phyloP scores from a whole-genome alignment of 2,113 vertebrate genomes.

The Myiopsitta monachus region DNA sequence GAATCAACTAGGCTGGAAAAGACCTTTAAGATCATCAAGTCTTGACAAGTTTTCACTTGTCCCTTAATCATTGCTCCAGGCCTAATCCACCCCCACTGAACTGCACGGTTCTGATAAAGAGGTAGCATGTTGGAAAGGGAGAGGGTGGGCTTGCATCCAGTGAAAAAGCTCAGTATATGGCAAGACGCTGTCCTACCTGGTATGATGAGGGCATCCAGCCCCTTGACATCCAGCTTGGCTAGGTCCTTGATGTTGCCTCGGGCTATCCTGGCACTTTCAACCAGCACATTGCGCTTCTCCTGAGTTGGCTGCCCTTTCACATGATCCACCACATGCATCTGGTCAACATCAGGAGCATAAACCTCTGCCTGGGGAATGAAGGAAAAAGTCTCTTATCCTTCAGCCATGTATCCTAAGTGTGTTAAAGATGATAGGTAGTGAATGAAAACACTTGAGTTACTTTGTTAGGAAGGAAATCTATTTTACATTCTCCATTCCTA shows the following conservation, averaged over 20 bases:
- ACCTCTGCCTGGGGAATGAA: conserved; percentile 74
- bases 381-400: neutral
- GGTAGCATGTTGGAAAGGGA: neutral
- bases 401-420: fast-evolving
- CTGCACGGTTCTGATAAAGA: neutral
- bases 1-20: neutral
- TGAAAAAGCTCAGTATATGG: neutral
- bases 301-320: conserved; percentile 75
- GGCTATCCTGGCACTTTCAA: conserved; percentile 85
- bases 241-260: conserved; percentile 84
- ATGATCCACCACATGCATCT: conserved; percentile 89
- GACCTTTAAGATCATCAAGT: neutral
- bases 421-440: neutral
- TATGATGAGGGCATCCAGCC: conserved; percentile 83
- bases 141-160: neutral
- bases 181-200: conserved; percentile 72
- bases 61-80: neutral
- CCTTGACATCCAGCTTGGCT: conserved; percentile 73
- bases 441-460: neutral
- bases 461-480: neutral
- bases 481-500: neutral
- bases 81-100: neutral
- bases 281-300: conserved; percentile 84
- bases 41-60: neutral
- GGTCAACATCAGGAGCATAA: conserved; percentile 82